phyloP scores from a whole-genome alignment of 2,888 invertebrate genomes.

The Dynastes hyllus region DNA sequence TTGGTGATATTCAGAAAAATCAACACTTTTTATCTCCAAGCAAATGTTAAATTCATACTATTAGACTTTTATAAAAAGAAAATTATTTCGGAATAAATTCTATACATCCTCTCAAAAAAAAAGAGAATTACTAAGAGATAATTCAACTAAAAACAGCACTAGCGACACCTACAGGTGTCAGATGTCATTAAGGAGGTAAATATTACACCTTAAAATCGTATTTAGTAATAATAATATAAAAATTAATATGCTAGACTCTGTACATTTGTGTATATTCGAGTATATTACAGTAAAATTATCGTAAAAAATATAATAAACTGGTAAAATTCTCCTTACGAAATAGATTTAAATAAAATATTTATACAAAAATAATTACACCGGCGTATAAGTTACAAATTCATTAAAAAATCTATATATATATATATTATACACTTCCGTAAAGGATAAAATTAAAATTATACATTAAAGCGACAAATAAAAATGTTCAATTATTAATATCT shows the following conservation, averaged over 20 bases:
- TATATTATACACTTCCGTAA: conserved; percentile 4
- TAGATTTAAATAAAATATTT: conserved; percentile 27
- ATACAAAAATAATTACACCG: conserved; percentile 11
- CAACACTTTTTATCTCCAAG: too few relatives aligned
- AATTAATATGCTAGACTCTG: neutral
- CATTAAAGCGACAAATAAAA: neutral
- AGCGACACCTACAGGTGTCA: too few relatives aligned
- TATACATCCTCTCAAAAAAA: too few relatives aligned
- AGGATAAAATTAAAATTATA: neutral
- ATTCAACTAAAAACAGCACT: too few relatives aligned
- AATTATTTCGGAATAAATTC: too few relatives aligned
- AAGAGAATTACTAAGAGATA: too few relatives aligned
- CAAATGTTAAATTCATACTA: too few relatives aligned
- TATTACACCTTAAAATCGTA: too few relatives aligned
- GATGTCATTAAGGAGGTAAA: too few relatives aligned
- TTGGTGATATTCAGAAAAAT: too few relatives aligned
- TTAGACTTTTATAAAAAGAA: too few relatives aligned
- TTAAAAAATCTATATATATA: conserved; percentile 16
- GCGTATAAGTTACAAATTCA: conserved; percentile 17
- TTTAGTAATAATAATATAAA: too few relatives aligned
- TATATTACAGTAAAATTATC: conserved; percentile 26
- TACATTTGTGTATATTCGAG: conserved; percentile 33
- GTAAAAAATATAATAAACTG: conserved; percentile 7
- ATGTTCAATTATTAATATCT: conserved; percentile 11
- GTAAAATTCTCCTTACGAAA: conserved; percentile 3